phyloP scores from a whole-genome alignment of 2,113 vertebrate species.

The Sphyrna mokarran region DNA sequence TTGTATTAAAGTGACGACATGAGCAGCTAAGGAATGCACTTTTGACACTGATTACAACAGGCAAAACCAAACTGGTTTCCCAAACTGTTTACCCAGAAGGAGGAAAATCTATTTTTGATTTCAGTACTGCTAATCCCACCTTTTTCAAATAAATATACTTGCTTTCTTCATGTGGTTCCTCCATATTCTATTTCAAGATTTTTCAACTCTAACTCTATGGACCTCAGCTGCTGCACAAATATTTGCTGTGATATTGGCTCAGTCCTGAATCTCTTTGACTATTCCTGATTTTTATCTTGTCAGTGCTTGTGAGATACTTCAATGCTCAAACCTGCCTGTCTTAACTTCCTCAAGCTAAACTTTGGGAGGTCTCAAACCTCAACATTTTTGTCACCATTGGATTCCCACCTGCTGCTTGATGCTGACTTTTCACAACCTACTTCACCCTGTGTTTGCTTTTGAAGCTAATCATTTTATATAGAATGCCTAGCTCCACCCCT shows the following conservation, averaged over 20 bases:
- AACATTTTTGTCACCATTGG: not conserved
- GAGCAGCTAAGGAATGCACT: not conserved
- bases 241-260: not conserved
- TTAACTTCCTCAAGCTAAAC: not conserved
- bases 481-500: not conserved
- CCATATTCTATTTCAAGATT: not conserved
- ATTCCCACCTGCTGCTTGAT: not conserved
- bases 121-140: not conserved
- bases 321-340: not conserved
- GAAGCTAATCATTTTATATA: not conserved
- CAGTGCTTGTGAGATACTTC: not conserved
- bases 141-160: not conserved
- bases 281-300: not conserved
- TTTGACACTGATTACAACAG: not conserved
- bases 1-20: not conserved
- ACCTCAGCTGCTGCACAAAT: not conserved
- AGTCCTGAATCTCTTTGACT: not conserved
- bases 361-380: not conserved
- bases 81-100: not conserved
- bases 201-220: not conserved
- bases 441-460: not conserved
- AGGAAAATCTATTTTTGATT: not conserved
- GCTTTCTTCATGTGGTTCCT: not conserved
- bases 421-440: not conserved
- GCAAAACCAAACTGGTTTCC: not conserved